Evolutionary conservation across 2,113 vertebrate genomes (phyloP).

Genomic region (Barbus barbus): DNA sequence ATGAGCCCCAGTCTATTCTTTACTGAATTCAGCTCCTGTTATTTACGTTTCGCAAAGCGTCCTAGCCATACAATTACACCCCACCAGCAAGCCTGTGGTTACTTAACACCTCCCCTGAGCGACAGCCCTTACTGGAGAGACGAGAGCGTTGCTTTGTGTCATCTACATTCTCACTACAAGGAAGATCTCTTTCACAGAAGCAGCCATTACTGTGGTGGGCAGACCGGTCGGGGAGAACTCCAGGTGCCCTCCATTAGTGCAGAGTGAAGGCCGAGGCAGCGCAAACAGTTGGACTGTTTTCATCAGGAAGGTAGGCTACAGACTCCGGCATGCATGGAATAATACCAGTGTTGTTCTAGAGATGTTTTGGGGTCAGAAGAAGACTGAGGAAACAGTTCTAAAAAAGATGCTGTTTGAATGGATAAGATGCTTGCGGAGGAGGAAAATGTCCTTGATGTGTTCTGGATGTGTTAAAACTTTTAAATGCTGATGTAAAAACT

Average conservation of each 20-base stretch:
- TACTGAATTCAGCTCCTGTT: not conserved
- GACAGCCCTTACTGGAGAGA: conserved; percentile 54
- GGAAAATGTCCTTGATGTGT: not conserved
- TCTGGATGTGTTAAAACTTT: not conserved
- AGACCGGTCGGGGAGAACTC: conserved; percentile 13
- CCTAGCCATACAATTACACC: conserved; percentile 41
- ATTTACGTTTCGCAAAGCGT: not conserved
- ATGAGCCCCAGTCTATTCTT: conserved; percentile 46
- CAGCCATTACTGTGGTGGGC: conserved; percentile 37
- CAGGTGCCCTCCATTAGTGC: conserved; percentile 37
- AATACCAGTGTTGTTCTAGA: not conserved
- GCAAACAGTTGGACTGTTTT: conserved; percentile 39
- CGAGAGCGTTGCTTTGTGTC: conserved; percentile 64
- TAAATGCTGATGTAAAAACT: not conserved
- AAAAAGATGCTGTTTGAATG: not conserved
- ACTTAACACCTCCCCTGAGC: conserved; percentile 53
- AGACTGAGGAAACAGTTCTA: not conserved
- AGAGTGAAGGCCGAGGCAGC: conserved; percentile 14
- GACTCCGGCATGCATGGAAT: not conserved
- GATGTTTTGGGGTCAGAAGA: conserved; percentile 20
- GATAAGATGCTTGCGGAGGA: not conserved
- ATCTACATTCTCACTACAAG: not conserved
- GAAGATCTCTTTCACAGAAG: conserved; percentile 20
- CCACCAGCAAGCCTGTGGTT: conserved; percentile 49
- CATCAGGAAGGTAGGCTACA: conserved; percentile 14